Conservation (phyloP, 2,797 vertebrate species). For the Galago senegalensis region DNA sequence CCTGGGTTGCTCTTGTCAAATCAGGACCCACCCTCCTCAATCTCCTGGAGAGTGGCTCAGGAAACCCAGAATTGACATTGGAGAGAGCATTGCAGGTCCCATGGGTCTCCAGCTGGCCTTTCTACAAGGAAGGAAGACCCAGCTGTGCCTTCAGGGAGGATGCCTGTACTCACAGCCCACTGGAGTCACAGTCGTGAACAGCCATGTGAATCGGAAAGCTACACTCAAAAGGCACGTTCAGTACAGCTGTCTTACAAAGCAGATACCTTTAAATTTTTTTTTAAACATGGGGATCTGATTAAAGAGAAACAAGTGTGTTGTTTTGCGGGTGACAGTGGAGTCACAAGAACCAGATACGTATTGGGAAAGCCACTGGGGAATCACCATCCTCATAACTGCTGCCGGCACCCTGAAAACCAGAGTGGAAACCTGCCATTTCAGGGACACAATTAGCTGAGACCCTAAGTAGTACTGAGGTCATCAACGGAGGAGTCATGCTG, state of each 20-base stretch:
- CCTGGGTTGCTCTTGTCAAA: not conserved
- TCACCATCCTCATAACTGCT: not conserved
- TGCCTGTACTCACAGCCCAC: fast-evolving
- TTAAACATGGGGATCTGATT: not conserved
- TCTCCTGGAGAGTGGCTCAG: not conserved
- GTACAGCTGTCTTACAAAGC: not conserved
- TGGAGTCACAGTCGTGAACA: fast-evolving
- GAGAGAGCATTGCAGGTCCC: not conserved
- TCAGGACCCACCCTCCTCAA: no score
- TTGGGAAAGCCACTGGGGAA: not conserved
- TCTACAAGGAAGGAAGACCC: not conserved
- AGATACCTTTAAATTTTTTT: not conserved
- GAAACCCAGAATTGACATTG: not conserved
- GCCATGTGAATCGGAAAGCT: not conserved
- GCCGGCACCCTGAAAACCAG: not conserved
- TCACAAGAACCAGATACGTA: not conserved
- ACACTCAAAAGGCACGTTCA: not conserved
- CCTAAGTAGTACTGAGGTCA: not conserved
- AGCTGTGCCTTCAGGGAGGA: not conserved
- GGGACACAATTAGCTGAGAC: not conserved
- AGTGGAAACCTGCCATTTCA: not conserved
- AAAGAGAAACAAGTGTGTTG: not conserved
- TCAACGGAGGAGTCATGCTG: not conserved
- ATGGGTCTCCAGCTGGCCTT: not conserved
- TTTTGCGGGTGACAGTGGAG: not conserved